Evolutionary conservation across 2,113 vertebrate genomes (phyloP), one percentile per base, ranked within the genome.

Genomic region (Osmerus mordax): DNA sequence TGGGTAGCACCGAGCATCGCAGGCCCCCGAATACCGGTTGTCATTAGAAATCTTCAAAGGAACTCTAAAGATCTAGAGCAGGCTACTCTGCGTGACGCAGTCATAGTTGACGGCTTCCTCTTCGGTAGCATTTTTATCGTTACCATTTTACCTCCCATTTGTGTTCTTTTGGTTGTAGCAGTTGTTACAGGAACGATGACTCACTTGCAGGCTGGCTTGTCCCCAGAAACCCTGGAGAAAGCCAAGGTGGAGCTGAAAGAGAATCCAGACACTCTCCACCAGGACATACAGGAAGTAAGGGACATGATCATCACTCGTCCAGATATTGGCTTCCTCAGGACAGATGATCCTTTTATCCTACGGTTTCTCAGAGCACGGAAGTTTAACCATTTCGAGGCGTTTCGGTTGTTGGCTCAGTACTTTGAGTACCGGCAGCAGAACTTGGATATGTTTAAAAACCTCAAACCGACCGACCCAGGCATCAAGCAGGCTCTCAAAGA

Each of bases 381-480:
- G 89, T 99, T 98, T 90, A 97, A 99, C 85, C 97, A 98, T 91
- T 98, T 98, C 52, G 97, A 98, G 88, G 97, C 97, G 25, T 99
- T 99, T 76, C 93, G 97, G 47, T 93, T 99, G 76, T 88, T 99
- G 90, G 97, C 97, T 70, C 97, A 99, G 72, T 99, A 99, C 79
- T 99, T 99, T 72, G 97, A 99, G 83, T 99, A 99, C 84, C 88
- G 97, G 19, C 97, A 99, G 86, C 97, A 99, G 89, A 99, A 99
- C 89, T 93, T 99, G 89, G 97, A 99, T 86, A 99, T 99, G 97
- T 99, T 99, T 90, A 99, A 99, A 90, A 99, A 97, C 94, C 95
- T 99, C 88, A 99, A 98, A 88, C 94, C 97, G 82, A 99, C 96
- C 0, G 97, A 99, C 86, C 97, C 96, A 0, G 97, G 97, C 41